Base-by-base conservation (phyloP, 2,888 invertebrate genomes). In the Brachyopa scutellaris region DNA sequence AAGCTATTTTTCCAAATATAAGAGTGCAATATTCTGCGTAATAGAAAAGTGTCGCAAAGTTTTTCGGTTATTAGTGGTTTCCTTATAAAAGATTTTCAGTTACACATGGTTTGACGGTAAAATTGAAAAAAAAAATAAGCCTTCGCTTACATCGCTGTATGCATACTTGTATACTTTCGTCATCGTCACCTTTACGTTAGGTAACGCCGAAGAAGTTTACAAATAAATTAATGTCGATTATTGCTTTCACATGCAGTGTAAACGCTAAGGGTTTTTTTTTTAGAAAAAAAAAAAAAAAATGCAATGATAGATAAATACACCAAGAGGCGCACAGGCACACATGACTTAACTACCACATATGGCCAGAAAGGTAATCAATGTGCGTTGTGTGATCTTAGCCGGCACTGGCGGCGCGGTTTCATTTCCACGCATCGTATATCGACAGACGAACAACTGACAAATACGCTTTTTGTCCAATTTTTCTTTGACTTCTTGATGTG, bases 221-320 rank as follows among this genome's bases (percentile, higher is more conserved):
- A 59, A 29, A 79, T 61, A 66, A 19, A 64, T 64, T 59, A 66
- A 42, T 45, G 29, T n/a, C 42, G 36, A 21, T 47, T 79, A 49
- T 49, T 61, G 55, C 62, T 49, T 69, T 55, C 55, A 53, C 53
- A 49, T 70, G 55, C 51, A 70, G 33, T 49, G 66, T 79, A 79
- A 79, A 79, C 23, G 40, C 19, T 6, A 53, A 45, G 38, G 15
- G 26, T 33, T 55, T 36, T 9, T 15, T 64, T 47, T 23, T 66
- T 49, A 19, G 1, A 1, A 15, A 21, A 53, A 55, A n/a, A n/a
- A n/a, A n/a, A n/a, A n/a, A n/a, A 59, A 53, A 69, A 42, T 61
- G 67, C 74, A 74, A 74, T 79, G 29, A 49, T 61, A 61, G 74
- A 79, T 67, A 79, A 79, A 26, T 6, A 74, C 67, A 79, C 31